Base-by-base conservation (phyloP, 2,797 vertebrate genomes). In the Acanthiza pusilla region DNA sequence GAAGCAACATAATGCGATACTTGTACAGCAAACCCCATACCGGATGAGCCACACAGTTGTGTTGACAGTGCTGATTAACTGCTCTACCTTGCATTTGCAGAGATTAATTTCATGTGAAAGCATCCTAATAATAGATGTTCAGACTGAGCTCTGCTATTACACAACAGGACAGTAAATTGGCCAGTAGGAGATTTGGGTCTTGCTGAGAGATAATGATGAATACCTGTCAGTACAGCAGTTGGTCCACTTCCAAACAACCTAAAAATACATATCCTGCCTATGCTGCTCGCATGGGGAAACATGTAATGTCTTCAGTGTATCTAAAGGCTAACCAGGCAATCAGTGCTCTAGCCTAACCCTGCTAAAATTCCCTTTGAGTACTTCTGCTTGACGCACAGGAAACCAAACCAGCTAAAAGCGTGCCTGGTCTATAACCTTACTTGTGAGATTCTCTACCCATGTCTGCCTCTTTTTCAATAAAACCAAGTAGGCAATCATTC, bases 71-170 rank as follows among this genome's bases (percentile, higher is more conserved):
- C 79, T 89, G 82, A 94, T 92, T 85, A 95, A 80, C 42, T 32
- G 53, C 91, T 93, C 87, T 89, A 57, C 78, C 81, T 92, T 85
- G 72, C 72, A 71, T 72, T 67, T 82, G 47, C 82, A 61, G 76
- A 48, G 85, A 93, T 80, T 96, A 82, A 91, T 76, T 93, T 96
- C 75, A 68, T 65, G 51, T 17, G 85, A 93, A 96, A 94, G 70
- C 80, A 90, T 68, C 89, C 91, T 95, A 88, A 94, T 92, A 88
- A 92, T 11, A 91, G 78, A 88, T 65, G 70, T 78, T 78, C 73
- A 45, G 30, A 32, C 85, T 38, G 42, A 84, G 73, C 62, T 81
- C 66, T 84, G 82, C 54, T 75, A 40, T 94, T 94, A 75, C 79
- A 81, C 88, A 91, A 93, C 65, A 89, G 93, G 93, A 66, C 74